phyloP scores from a whole-genome alignment of 2,888 invertebrate species.

The Chaetogeoica ovagalla region DNA sequence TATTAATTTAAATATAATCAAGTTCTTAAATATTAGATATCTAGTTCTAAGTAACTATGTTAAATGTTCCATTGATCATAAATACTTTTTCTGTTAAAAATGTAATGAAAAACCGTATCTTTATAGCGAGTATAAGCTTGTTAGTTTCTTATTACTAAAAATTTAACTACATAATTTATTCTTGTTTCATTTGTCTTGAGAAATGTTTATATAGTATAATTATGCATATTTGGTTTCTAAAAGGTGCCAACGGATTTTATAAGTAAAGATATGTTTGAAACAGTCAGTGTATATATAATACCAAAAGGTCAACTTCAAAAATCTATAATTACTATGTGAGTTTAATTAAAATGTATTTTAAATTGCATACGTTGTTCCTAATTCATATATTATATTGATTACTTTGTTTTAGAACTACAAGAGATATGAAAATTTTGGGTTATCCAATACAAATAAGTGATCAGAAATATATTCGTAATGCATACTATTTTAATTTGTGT shows the following conservation, averaged over 20 bases:
- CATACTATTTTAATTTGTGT: constrained; percentile 93
- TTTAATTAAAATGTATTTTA: constrained; percentile 55
- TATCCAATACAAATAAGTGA: constrained; percentile 89
- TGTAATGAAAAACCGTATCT: too few relatives aligned
- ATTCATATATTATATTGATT: background rate
- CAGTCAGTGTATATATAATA: constrained; percentile 91
- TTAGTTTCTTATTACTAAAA: background rate
- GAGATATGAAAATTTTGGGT: constrained; percentile 86
- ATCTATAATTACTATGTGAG: constrained; percentile 88
- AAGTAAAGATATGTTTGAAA: constrained; percentile 90
- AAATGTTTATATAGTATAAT: background rate
- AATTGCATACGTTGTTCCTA: background rate
- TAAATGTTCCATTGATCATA: too few relatives aligned
- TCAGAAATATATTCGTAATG: constrained; percentile 87
- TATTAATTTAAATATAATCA: too few relatives aligned
- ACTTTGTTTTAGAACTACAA: constrained; percentile 66
- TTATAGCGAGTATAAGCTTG: background rate
- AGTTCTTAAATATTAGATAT: too few relatives aligned
- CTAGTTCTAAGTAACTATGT: too few relatives aligned
- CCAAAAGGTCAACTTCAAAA: constrained; percentile 90
- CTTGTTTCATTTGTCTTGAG: background rate
- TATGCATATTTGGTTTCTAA: background rate
- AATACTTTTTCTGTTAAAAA: too few relatives aligned
- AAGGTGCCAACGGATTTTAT: constrained; percentile 86
- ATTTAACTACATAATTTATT: too few relatives aligned